These are phyloP conservation scores for Microplitis deprimator DNA, from an alignment of 2,888 invertebrate genomes.

Conservation along the genomic window DNA sequence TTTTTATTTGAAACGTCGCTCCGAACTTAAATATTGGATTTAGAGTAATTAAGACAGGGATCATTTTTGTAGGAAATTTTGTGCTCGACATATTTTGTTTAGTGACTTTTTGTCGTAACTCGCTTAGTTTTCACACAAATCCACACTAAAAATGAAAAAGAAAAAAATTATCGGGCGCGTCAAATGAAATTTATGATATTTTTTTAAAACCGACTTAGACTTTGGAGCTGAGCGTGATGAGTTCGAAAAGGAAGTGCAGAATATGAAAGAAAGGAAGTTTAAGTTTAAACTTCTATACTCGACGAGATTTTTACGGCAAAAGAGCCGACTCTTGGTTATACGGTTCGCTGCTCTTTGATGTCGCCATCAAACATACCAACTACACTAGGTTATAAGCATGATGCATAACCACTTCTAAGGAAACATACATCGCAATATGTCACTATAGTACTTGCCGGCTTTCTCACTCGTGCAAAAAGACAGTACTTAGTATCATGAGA, in stretches of 20 bases:
- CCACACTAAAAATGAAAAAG: neutral
- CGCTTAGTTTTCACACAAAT: no score
- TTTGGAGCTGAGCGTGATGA: neutral
- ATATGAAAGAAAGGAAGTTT: neutral
- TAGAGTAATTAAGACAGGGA: no score
- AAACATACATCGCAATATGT: conserved; percentile 15
- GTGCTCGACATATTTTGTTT: no score
- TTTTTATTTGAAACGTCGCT: no score
- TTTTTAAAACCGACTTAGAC: conserved; percentile 52
- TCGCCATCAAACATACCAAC: conserved; percentile 45
- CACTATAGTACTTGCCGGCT: neutral
- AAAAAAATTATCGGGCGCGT: conserved; percentile 54
- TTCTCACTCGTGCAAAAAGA: no score
- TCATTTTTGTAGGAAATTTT: no score
- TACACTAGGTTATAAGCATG: conserved; percentile 51
- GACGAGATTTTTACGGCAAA: neutral
- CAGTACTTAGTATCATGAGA: no score
- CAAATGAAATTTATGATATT: conserved; percentile 70
- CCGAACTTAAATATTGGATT: no score
- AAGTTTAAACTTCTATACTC: neutral
- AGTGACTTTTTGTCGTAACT: no score
- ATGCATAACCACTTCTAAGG: conserved; percentile 51
- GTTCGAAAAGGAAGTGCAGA: neutral
- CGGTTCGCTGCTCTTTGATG: conserved; percentile 61
- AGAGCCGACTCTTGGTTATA: conserved; percentile 31